Conservation (phyloP, 2,797 vertebrate species). For the Trematomus bernacchii region DNA sequence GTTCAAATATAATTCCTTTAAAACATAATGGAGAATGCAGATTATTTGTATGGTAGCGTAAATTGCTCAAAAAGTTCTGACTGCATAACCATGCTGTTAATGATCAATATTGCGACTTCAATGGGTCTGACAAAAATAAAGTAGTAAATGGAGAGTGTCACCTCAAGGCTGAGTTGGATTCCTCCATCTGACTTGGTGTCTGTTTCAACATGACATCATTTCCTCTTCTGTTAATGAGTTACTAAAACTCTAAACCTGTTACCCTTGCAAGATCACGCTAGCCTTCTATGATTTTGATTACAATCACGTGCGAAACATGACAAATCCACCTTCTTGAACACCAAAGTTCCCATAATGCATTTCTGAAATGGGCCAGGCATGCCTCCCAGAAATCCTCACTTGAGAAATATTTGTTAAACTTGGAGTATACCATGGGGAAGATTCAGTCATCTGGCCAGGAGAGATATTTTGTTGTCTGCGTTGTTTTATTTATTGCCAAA, state of each 20-base stretch:
- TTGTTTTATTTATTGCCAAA: slow-evolving; percentile 1
- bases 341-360: no score
- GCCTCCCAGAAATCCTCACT: not conserved
- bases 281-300: not conserved
- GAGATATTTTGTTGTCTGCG: not conserved
- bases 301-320: not conserved
- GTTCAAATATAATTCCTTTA: no score
- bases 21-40: no score
- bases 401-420: not conserved
- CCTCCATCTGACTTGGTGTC: not conserved
- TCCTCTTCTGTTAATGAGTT: not conserved
- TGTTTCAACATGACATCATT: not conserved
- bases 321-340: not conserved
- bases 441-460: not conserved
- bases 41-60: no score
- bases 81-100: no score
- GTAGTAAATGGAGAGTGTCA: not conserved
- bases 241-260: not conserved
- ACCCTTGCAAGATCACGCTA: not conserved
- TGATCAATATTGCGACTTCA: not conserved
- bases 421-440: not conserved
- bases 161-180: not conserved
- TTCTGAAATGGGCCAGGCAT: not conserved
- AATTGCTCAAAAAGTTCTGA: no score
- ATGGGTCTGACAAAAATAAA: not conserved